Percentiles rank a stretch among this genome's conserved stretches.
These are phyloP conservation scores for Hiodon alosoides DNA, from an alignment of 2,113 vertebrate genomes.

Conservation along the genomic window DNA sequence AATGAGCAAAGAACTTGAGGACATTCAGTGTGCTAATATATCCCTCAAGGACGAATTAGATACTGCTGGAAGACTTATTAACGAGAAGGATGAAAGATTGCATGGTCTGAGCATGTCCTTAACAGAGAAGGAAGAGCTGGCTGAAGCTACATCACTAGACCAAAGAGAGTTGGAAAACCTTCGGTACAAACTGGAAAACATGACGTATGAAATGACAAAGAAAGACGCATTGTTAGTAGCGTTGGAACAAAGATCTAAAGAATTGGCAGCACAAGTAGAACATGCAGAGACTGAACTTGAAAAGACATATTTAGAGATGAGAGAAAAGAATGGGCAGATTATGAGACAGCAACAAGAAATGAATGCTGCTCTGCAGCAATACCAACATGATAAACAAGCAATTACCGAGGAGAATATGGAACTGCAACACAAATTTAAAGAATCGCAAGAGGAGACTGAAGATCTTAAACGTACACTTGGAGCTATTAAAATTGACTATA, in stretches of 20 bases:
- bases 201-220: constrained; percentile 21
- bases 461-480: constrained; percentile 34
- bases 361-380: constrained; percentile 31
- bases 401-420: constrained; percentile 33
- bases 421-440: constrained; percentile 43
- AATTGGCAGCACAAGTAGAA: constrained; percentile 44
- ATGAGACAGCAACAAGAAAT: constrained; percentile 30
- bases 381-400: constrained; percentile 31
- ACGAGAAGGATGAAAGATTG: constrained; percentile 45
- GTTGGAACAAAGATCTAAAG: constrained; percentile 34
- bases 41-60: constrained; percentile 50
- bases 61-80: constrained; percentile 30
- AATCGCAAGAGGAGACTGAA: constrained; percentile 28
- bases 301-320: constrained; percentile 36
- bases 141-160: constrained; percentile 30
- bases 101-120: constrained; percentile 43
- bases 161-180: constrained; percentile 44
- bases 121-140: constrained; percentile 44
- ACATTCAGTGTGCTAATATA: constrained; percentile 25
- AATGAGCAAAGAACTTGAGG: constrained; percentile 51
- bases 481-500: constrained; percentile 37
- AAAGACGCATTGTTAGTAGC: constrained; percentile 43
- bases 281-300: constrained; percentile 47
- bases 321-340: constrained; percentile 39
- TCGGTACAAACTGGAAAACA: constrained; percentile 32